Conservation (phyloP, 2,113 vertebrate species). For the Bagarius yarrelli region DNA sequence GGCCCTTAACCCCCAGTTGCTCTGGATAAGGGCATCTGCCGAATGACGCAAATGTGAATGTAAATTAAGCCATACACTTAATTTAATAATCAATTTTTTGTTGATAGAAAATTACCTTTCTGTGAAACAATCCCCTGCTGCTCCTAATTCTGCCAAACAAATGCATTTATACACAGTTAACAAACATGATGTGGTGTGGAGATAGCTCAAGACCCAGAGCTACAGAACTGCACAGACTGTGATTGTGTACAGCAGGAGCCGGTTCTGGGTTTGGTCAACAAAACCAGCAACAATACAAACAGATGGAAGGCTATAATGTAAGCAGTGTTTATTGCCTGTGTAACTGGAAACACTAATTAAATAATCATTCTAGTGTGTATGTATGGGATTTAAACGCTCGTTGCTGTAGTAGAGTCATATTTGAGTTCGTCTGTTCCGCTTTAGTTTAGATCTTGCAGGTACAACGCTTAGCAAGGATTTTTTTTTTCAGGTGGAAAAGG, state of each 20-base stretch:
- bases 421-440: not conserved
- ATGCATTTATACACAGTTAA: conserved; percentile 1
- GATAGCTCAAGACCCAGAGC: not conserved
- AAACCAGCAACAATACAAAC: conserved; percentile 12
- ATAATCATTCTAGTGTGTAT: not conserved
- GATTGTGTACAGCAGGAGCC: conserved; percentile 12
- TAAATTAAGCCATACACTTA: not conserved
- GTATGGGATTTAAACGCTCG: not conserved
- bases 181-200: not conserved
- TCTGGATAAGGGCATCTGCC: too few species aligned
- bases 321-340: not conserved
- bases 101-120: not conserved
- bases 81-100: too few species aligned
- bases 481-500: too few species aligned
- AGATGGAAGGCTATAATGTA: not conserved
- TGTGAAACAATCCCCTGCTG: conserved; percentile 19
- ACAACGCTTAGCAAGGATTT: too few species aligned
- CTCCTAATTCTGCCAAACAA: conserved; percentile 16
- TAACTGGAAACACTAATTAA: not conserved
- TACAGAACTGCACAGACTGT: conserved; percentile 1
- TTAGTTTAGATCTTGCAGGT: too few species aligned
- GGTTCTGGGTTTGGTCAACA: conserved; percentile 19
- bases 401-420: not conserved
- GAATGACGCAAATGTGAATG: too few species aligned
- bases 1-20: too few species aligned